phyloP scores from a whole-genome alignment of 2,888 invertebrate genomes.

The Tetrapedia diversipes region DNA sequence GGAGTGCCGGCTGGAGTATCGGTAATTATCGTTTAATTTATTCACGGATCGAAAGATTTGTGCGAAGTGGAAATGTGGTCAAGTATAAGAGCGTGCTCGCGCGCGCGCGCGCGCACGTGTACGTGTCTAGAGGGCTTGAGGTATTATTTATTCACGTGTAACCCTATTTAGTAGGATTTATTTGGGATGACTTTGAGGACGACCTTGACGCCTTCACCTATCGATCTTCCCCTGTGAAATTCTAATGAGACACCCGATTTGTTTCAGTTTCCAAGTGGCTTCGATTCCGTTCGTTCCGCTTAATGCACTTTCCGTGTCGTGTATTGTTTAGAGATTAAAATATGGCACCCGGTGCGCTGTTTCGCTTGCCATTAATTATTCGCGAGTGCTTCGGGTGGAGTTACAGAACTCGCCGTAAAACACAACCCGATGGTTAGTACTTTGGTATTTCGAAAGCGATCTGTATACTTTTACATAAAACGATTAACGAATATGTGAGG shows the following conservation, averaged over 20 bases:
- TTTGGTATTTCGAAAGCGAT: no score
- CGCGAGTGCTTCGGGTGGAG: no score
- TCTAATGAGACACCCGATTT: constrained; percentile 26
- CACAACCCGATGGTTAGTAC: no score
- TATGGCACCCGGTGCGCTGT: background rate
- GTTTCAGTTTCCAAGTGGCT: background rate
- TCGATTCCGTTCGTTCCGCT: constrained; percentile 6
- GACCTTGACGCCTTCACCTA: constrained; percentile 22
- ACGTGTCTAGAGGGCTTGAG: background rate
- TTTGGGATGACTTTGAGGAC: constrained; percentile 6
- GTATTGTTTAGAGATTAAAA: background rate
- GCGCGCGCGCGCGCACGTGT: no score
- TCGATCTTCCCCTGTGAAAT: constrained; percentile 27
- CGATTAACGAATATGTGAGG: no score
- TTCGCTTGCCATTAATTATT: no score
- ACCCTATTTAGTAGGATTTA: constrained; percentile 13
- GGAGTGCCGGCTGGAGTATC: constrained; percentile 1
- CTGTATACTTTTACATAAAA: no score
- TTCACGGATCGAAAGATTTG: constrained; percentile 15
- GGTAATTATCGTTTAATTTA: constrained; percentile 8
- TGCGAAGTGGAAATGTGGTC: background rate
- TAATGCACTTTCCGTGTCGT: constrained; percentile 12
- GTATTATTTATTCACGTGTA: background rate
- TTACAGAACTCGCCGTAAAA: no score
- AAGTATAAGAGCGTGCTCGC: no score